Base-by-base conservation (phyloP, 2,888 invertebrate genomes). In the Drosophila yooni region DNA sequence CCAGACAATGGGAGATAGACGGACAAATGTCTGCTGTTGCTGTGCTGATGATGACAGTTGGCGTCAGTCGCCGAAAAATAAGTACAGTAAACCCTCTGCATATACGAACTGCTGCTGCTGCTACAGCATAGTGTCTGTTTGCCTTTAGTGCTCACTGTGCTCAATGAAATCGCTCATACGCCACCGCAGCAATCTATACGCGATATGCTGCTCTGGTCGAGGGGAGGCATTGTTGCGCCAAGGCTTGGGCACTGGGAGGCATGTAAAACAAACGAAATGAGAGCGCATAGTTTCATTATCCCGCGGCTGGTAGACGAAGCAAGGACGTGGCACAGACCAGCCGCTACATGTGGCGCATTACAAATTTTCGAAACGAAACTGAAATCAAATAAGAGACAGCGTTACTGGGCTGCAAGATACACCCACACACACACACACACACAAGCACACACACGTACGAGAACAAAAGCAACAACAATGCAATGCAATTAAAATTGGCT, bases 281-380 rank as follows among this genome's bases (percentile, higher is more conserved):
- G 63, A 74, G 83, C 82, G 79, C 77, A 85, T 85, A 89, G 85
- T 85, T 85, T 85, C 88, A 85, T 85, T 89, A 89, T 85, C 88
- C 89, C 80, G 62, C 58, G 54, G 59, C 58, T 68, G 71, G 50
- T 31, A 54, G 73, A 40, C 67, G 40, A 10, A 36, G 54, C 57
- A 58, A 74, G 81, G 75, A 83, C 70, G 70, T 60, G 73, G 81
- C 77, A 85, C 60, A 73, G 80, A 74, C 57, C 86, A 69, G 71
- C 60, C 61, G 86, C 83, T 84, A 86, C 85, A 85, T 82, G 85
- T 64, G 71, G 74, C 72, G 85, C 82, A 85, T 85, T 89, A 89
- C 85, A 89, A 89, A 85, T 85, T 89, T 87, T 65, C 87, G 74
- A 88, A 85, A 89, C 84, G 85, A 85, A 89, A 85, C 77, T 82